Evolutionary conservation across 2,888 invertebrate species (phyloP).

Genomic region (Calameuta idolon): DNA sequence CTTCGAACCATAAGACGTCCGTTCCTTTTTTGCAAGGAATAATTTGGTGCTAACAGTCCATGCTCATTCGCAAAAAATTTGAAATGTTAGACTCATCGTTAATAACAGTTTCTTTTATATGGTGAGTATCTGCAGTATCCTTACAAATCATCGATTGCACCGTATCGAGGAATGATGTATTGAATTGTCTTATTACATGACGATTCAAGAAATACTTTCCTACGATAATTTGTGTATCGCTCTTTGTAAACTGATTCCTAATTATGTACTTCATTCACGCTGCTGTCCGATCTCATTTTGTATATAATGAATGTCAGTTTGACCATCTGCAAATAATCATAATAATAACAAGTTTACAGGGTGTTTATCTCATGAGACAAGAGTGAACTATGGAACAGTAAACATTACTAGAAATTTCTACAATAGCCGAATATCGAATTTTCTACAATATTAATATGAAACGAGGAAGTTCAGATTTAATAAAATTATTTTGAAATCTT

Average conservation of each 20-base stretch:
- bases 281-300: neutral
- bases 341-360: neutral
- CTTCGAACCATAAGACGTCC: neutral
- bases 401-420: neutral
- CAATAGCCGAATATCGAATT: neutral
- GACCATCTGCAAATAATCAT: neutral
- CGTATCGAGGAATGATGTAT: neutral
- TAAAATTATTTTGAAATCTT: neutral
- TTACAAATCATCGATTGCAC: neutral
- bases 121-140: neutral
- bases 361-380: neutral
- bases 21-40: neutral
- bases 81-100: neutral
- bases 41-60: neutral
- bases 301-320: neutral
- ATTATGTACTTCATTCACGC: neutral
- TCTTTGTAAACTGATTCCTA: neutral
- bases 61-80: neutral
- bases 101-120: neutral
- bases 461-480: neutral
- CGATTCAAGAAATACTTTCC: neutral
- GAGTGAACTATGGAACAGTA: neutral
- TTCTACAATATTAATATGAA: neutral
- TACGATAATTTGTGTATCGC: neutral
- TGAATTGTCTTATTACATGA: neutral